Evolutionary conservation across 2,113 vertebrate genomes (phyloP).

Genomic region (Ceyx margarethae): DNA sequence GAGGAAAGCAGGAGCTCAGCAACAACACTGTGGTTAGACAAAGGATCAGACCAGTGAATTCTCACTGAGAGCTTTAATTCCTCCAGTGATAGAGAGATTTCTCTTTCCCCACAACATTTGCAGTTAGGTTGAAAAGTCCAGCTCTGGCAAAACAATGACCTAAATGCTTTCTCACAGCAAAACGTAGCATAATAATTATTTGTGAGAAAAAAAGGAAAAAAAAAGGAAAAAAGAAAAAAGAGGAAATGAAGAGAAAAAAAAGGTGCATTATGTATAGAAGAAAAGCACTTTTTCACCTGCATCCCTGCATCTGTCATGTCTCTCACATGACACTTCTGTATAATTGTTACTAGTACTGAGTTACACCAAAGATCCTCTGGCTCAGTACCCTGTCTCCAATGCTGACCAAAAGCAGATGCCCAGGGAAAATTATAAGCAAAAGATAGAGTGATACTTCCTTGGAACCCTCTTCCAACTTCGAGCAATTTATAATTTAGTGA

Average conservation of each 20-base stretch:
- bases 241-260: not conserved
- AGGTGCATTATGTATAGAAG: not conserved
- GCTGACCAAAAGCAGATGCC: constrained; percentile 49
- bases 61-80: constrained; percentile 55
- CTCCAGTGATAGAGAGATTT: constrained; percentile 46
- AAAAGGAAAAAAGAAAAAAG: not conserved
- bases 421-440: constrained; percentile 58
- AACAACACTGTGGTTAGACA: constrained; percentile 61
- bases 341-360: not conserved
- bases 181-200: not conserved
- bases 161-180: not conserved
- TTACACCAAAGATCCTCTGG: constrained; percentile 18
- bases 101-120: constrained; percentile 23
- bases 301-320: not conserved
- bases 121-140: not conserved
- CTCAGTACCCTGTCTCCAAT: constrained; percentile 24
- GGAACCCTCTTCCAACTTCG: constrained; percentile 42
- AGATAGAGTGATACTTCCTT: constrained; percentile 56
- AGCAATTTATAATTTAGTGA: constrained; percentile 57
- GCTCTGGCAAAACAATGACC: not conserved
- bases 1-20: constrained; percentile 60
- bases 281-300: not conserved
- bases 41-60: constrained; percentile 50
- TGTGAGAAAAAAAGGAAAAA: not conserved
- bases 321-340: not conserved